Conservation (phyloP, 2,888 invertebrate species). For the Cotesia congregata region DNA sequence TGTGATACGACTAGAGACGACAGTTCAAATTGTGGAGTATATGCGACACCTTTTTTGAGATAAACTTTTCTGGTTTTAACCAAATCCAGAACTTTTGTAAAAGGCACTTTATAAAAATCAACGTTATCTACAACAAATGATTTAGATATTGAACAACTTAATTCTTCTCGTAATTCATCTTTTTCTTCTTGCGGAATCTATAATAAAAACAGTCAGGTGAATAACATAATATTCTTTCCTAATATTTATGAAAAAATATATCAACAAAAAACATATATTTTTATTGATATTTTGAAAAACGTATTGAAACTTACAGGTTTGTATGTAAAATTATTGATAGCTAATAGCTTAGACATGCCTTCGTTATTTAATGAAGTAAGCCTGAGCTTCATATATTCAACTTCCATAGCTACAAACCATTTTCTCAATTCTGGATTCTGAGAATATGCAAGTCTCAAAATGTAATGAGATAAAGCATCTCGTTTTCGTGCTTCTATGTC, state of each 20-base stretch:
- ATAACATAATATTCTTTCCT: not conserved
- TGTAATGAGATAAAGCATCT: slow-evolving; percentile 95
- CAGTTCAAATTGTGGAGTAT: slow-evolving; percentile 87
- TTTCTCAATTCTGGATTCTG: slow-evolving; percentile 85
- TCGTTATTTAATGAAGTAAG: slow-evolving; percentile 78
- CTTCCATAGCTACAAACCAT: slow-evolving; percentile 92
- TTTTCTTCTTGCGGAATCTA: slow-evolving; percentile 80
- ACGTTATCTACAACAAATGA: slow-evolving; percentile 75
- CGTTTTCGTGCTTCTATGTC: slow-evolving; percentile 79
- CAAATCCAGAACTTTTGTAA: slow-evolving; percentile 88
- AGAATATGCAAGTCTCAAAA: slow-evolving; percentile 92
- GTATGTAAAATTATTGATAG: slow-evolving; percentile 79
- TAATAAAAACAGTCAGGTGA: not conserved
- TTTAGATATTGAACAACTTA: slow-evolving; percentile 76
- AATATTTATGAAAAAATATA: not conserved
- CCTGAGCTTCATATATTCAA: slow-evolving; percentile 89
- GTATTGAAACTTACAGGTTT: slow-evolving; percentile 67
- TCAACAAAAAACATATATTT: not conserved
- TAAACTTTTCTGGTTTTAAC: slow-evolving; percentile 85
- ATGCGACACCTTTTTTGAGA: slow-evolving; percentile 86
- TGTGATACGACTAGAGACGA: slow-evolving; percentile 84
- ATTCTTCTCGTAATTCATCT: slow-evolving; percentile 73
- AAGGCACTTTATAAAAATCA: slow-evolving; percentile 87
- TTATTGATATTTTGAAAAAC: too few relatives aligned
- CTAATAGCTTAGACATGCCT: slow-evolving; percentile 77